phyloP scores from a whole-genome alignment of 2,113 vertebrate species.

The Emydocephalus ijimae region DNA sequence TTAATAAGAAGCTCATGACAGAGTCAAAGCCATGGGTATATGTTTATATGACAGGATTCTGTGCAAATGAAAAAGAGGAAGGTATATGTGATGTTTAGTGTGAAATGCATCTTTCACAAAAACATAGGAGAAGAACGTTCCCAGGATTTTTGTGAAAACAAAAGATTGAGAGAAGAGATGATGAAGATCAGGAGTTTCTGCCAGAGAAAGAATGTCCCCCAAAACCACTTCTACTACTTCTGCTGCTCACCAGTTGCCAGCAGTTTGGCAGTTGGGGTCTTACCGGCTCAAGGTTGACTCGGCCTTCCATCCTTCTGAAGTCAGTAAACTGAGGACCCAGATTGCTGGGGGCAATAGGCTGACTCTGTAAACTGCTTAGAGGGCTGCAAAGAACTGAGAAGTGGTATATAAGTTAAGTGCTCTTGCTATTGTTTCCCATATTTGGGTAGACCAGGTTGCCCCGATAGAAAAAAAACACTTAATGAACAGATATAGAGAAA shows the following conservation, averaged over 20 bases:
- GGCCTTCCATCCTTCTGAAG: too few relatives aligned
- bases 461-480: too few relatives aligned
- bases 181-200: background rate
- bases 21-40: background rate
- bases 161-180: background rate
- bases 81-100: background rate
- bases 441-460: too few relatives aligned
- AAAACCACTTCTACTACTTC: background rate
- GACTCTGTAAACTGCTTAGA: too few relatives aligned
- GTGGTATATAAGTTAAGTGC: too few relatives aligned
- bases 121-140: background rate
- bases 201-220: background rate
- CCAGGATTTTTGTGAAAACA: background rate
- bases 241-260: too few relatives aligned
- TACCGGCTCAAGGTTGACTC: too few relatives aligned
- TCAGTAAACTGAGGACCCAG: too few relatives aligned
- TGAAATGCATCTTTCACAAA: background rate
- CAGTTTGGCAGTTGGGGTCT: too few relatives aligned
- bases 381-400: too few relatives aligned
- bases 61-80: background rate
- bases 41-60: background rate
- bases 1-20: constrained; percentile 36
- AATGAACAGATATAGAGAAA: background rate
- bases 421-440: too few relatives aligned
- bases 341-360: too few relatives aligned